phyloP scores from a whole-genome alignment of 2,113 vertebrate species.

The Chrysemys picta region DNA sequence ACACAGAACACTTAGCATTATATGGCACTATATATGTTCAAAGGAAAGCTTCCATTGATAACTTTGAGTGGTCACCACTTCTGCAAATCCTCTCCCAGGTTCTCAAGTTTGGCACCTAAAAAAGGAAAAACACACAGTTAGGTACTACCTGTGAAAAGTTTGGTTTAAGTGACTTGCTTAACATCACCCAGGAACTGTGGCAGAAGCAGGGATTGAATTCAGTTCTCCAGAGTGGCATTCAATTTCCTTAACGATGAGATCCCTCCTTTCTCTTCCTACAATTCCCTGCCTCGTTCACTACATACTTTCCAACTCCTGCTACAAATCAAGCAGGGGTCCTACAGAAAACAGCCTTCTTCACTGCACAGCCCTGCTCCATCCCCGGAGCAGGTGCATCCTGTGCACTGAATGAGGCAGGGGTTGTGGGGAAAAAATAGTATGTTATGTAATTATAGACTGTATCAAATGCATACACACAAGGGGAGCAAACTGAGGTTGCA shows the following conservation, averaged over 20 bases:
- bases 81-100: constrained; percentile 37
- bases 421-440: background rate
- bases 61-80: background rate
- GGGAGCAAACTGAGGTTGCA: background rate
- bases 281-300: background rate
- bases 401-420: background rate
- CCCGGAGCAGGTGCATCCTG: background rate
- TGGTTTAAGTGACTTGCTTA: background rate
- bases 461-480: accelerated
- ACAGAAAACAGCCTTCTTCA: background rate
- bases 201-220: background rate
- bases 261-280: background rate
- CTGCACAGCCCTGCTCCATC: background rate
- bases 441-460: background rate
- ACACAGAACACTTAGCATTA: constrained; percentile 25
- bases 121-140: background rate
- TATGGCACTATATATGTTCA: constrained; percentile 40
- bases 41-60: constrained; percentile 47
- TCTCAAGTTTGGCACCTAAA: background rate
- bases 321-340: background rate
- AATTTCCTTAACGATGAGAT: background rate
- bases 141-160: background rate
- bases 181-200: background rate
- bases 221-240: background rate
- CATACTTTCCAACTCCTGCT: background rate